Base-by-base conservation (phyloP, 2,888 invertebrate genomes). In the Tetrapedia diversipes region DNA sequence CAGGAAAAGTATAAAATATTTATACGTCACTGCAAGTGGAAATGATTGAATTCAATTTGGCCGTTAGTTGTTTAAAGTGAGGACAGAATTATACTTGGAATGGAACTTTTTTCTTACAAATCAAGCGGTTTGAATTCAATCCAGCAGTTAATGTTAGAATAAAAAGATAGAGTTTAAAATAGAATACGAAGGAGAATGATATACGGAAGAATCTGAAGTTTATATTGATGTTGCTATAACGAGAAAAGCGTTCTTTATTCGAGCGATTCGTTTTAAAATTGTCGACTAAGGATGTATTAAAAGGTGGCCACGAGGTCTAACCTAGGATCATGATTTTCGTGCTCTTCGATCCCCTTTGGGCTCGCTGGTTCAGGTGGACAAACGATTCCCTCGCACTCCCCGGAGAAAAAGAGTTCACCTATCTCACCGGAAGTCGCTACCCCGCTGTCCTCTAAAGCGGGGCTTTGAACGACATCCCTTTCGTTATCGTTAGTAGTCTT, bases 361-460 rank as follows among this genome's bases (percentile, higher is more conserved):
- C 57, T 71, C 67, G 71, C 80, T 27, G 68, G 78, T 47, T 80
- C 72, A 27, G 54, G 78, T 39, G 77, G 73, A 70, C 82, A 86
- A 59, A 83, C 83, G 68, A 87, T 81, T 56, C 87, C 86, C 8
- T 90, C 87, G 84, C 82, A 87, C 63, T 86, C 88, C 11, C 86
- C 88, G 64, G 88, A 89, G 60, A 86, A 88, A 14, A 87, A 89
- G 56, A 85, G 83, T 65, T 90, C 90, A 22, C 89, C 89, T 32
- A 88, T 82, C 91, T 90, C 90, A 54, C 89, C 89, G 74, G 88
- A 90, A 81, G 86, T 86, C 27, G 88, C 89, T 19, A 90, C 83
- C 19, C 90, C 90, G 76, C 90, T 90, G 66, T 90, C 90, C 69
- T 90, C 90, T 69, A 80, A 88, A 80, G 51, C 71, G 54, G 84